Base-by-base conservation (phyloP, 1,140 invertebrate species). In the Aphis craccivora region DNA sequence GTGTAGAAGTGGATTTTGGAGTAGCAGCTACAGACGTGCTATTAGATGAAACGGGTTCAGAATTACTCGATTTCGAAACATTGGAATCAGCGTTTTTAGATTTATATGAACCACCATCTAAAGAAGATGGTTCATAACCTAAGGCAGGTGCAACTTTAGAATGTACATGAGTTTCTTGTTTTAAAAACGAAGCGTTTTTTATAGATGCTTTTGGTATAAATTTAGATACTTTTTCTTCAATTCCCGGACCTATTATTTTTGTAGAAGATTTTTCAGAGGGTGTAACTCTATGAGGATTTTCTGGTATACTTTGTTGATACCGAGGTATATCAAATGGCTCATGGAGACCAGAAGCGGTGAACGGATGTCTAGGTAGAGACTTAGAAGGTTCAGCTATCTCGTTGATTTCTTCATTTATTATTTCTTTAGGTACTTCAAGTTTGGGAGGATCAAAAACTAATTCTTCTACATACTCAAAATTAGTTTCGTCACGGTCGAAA, bases 271-370 rank as follows among this genome's bases (percentile, higher is more conserved):
- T 37, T 8, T 51, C 76, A 30, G 40, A 40, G 22, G 40, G 37
- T 3, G 51, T 87, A 20, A 25, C 30, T 11, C 22, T 37, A 35
- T 81, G 90, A 22, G 55, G 90, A 60, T 91, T 94, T 86, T 94
- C 90, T 48, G 91, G 91, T 84, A 94, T 91, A 51, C 89, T 91
- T 95, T 96, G 96, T 95, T 97, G 96, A 95, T 97, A 97, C 93
- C 95, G 95, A 48, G 96, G 96, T 94, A 95, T 96, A 94, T 95
- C 95, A 30, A 94, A 83, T 30, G 94, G 94, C 90, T 94, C 93
- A n/a, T 95, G 94, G 35, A 95, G 93, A 30, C 94, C 94, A 18
- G 94, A 94, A 87, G 94, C 93, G 60, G 94, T 94, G 25, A 94
- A 84, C 23, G 94, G 94, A 67, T 91, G 55, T 40, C 91, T 93